Percentiles rank a stretch among this genome's conserved stretches.
phyloP scores from a whole-genome alignment of 2,113 vertebrate genomes.

The Malurus cyaneus region DNA sequence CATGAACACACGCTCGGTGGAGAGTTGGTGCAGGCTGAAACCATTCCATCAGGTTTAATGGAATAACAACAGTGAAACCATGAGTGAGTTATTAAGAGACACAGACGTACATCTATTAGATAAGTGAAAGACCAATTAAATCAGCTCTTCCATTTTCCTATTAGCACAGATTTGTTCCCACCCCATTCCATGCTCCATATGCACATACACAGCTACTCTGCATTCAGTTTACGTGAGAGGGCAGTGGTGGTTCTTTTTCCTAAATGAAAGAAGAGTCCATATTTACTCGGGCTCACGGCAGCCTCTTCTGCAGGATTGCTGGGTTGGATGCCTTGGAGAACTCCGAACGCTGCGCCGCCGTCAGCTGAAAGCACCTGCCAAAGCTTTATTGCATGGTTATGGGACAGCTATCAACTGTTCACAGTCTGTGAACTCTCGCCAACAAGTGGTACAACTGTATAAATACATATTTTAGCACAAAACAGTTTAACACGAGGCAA shows the following conservation, averaged over 20 bases:
- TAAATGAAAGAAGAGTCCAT: conserved; percentile 62
- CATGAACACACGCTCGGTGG: conserved; percentile 60
- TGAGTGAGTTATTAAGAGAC: conserved; percentile 42
- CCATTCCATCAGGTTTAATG: conserved; percentile 58
- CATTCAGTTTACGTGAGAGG: conserved; percentile 32
- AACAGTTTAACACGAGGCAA: conserved; percentile 67
- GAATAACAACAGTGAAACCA: conserved; percentile 58
- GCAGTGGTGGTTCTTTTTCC: conserved; percentile 52
- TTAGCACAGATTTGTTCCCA: conserved; percentile 20
- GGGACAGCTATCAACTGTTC: conserved; percentile 40
- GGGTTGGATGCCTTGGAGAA: neutral
- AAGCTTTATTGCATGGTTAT: conserved; percentile 59
- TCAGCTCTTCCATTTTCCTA: conserved; percentile 23
- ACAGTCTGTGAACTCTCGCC: conserved; percentile 52
- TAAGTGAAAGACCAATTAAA: conserved; percentile 33
- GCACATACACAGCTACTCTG: conserved; percentile 16
- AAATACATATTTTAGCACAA: conserved; percentile 72
- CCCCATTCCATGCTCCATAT: conserved; percentile 37
- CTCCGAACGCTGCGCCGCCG: neutral
- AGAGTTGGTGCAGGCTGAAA: conserved; percentile 61
- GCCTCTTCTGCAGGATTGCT: conserved; percentile 46
- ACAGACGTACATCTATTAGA: conserved; percentile 32
- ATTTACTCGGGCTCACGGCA: conserved; percentile 17
- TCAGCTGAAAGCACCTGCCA: conserved; percentile 55
- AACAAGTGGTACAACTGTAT: conserved; percentile 61